A percentile compares a stretch with the other conserved stretches of the same genome.
Evolutionary conservation across 1,140 invertebrate genomes (phyloP).

Genomic region (Stegodyphus dumicola): DNA sequence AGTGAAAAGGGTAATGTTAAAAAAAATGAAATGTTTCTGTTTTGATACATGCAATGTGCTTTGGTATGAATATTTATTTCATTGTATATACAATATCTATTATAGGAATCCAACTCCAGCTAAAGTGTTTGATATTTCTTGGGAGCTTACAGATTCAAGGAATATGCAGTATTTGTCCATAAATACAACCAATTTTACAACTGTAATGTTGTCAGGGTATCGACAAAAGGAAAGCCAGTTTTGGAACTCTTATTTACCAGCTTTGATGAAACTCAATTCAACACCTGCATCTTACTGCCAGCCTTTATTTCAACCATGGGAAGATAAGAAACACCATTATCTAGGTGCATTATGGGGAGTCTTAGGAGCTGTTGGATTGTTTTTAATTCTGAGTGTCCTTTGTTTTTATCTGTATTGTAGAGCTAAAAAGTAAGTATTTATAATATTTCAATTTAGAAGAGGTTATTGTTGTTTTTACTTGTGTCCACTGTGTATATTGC

Average conservation of each 20-base stretch:
- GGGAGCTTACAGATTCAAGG: constrained; percentile 73
- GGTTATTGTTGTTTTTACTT: no score
- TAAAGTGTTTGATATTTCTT: constrained; percentile 69
- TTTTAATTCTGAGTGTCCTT: constrained; percentile 83
- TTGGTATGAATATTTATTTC: no score
- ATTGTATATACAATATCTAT: constrained; percentile 49
- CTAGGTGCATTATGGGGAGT: constrained; percentile 83
- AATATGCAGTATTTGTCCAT: constrained; percentile 86
- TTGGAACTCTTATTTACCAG: constrained; percentile 89
- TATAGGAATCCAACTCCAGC: constrained; percentile 84
- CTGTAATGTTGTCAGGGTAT: constrained; percentile 81
- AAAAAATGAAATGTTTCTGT: no score
- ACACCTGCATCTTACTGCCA: constrained; percentile 83
- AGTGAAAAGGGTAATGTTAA: no score
- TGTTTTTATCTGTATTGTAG: constrained; percentile 82
- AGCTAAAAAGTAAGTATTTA: constrained; percentile 63
- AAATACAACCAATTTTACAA: constrained; percentile 89
- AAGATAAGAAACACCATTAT: constrained; percentile 82
- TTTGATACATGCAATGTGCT: no score
- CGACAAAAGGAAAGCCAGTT: constrained; percentile 91
- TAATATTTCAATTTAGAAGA: not conserved
- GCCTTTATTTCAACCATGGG: constrained; percentile 88
- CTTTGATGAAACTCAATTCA: constrained; percentile 76
- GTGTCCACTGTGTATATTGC: no score
- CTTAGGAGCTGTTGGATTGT: constrained; percentile 79